Conservation (phyloP, 2,797 vertebrate genomes). For the Melanogrammus aeglefinus region DNA sequence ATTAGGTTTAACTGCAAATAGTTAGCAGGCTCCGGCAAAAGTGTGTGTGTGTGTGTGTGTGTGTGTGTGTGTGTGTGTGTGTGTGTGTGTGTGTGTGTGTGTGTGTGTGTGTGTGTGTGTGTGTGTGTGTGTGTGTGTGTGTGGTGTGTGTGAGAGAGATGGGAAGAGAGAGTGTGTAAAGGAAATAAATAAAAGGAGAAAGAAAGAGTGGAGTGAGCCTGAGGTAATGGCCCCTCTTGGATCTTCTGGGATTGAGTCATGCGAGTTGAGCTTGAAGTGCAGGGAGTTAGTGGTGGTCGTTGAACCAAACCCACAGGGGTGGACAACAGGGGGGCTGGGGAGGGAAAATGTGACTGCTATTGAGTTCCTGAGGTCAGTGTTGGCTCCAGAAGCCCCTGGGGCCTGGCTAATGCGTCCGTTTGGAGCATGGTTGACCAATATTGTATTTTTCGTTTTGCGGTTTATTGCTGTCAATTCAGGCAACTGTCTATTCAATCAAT, state of each 20-base stretch:
- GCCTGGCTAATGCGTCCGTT: neutral
- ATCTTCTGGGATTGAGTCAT: neutral
- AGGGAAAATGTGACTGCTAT: neutral
- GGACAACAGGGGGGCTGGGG: neutral
- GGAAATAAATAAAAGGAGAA: neutral
- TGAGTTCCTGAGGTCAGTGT: neutral
- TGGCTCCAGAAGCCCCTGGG: neutral
- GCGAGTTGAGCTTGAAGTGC: neutral
- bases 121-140: constrained; percentile 11
- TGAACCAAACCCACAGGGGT: neutral
- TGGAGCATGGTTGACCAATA: neutral
- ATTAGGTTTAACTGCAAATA: constrained; percentile 25
- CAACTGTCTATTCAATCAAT: neutral
- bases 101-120: neutral
- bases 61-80: constrained; percentile 16
- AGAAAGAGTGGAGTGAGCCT: neutral
- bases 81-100: constrained; percentile 8
- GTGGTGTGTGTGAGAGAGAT: constrained; percentile 19
- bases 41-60: constrained; percentile 14
- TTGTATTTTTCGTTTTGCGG: neutral
- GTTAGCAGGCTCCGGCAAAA: constrained; percentile 1
- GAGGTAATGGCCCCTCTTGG: neutral
- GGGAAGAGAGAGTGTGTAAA: neutral
- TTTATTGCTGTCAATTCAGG: neutral
- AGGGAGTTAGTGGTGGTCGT: neutral